A percentile compares a stretch with the other conserved stretches of the same genome.
Evolutionary conservation across 2,888 invertebrate genomes (phyloP).

Genomic region (Chromoteleia sp.): DNA sequence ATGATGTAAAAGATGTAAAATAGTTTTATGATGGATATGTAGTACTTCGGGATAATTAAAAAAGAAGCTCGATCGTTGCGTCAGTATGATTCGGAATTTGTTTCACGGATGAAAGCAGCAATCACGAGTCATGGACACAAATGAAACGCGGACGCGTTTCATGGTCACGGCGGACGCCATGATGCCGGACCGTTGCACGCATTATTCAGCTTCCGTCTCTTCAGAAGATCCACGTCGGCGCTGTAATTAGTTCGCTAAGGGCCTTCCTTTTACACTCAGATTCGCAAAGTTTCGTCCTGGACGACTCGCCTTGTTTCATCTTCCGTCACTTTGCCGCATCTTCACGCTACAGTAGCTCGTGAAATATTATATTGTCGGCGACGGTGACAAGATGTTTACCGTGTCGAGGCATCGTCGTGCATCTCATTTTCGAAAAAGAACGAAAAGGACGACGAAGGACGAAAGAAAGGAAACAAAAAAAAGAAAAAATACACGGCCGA

Average conservation of each 20-base stretch:
- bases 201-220: conserved; percentile 44
- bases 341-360: conserved; percentile 66
- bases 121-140: too few relatives aligned
- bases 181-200: conserved; percentile 35
- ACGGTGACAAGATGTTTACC: conserved; percentile 73
- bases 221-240: conserved; percentile 28
- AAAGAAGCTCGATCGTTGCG: too few relatives aligned
- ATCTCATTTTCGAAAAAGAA: conserved; percentile 42
- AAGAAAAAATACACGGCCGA: too few relatives aligned
- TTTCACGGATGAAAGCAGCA: too few relatives aligned
- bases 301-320: conserved; percentile 56
- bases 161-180: conserved; percentile 15
- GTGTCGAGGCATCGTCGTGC: conserved; percentile 64
- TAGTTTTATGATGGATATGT: too few relatives aligned
- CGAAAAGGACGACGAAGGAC: not conserved
- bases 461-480: not conserved
- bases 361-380: conserved; percentile 72
- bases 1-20: too few relatives aligned
- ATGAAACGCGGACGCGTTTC: conserved; percentile 8
- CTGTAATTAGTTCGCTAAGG: conserved; percentile 56
- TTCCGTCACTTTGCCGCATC: conserved; percentile 67
- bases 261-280: conserved; percentile 48
- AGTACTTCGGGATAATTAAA: too few relatives aligned
- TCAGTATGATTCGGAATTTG: too few relatives aligned
- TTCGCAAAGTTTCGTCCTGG: conserved; percentile 62